phyloP scores from a whole-genome alignment of 2,113 vertebrate genomes.

The Oophaga pumilio region DNA sequence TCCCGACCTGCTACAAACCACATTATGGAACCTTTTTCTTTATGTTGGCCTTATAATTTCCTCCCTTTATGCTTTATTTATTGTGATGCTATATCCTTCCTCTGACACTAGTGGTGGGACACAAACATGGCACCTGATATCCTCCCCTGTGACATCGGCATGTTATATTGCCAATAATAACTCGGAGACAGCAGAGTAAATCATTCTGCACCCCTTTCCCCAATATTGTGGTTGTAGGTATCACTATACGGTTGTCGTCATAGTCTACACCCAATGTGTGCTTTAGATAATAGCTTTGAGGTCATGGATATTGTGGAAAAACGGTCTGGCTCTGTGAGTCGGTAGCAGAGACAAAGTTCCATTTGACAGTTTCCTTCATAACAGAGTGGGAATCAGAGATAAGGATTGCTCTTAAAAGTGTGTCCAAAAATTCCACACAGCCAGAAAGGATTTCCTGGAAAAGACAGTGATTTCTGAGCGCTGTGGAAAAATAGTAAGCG shows the following conservation, averaged over 20 bases:
- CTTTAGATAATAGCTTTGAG: conserved; percentile 25
- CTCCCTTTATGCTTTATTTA: not conserved
- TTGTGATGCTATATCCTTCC: not conserved
- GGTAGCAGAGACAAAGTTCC: conserved; percentile 24
- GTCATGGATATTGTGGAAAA: no score
- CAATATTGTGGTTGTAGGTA: not conserved
- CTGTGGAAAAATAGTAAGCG: conserved; percentile 33
- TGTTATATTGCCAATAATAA: not conserved
- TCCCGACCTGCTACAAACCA: not conserved
- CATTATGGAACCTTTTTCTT: not conserved
- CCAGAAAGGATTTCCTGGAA: conserved; percentile 51
- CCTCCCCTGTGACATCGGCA: not conserved
- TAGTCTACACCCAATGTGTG: conserved; percentile 41
- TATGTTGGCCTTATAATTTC: not conserved
- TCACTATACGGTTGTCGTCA: not conserved
- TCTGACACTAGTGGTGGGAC: not conserved
- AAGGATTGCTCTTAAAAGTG: conserved; percentile 37
- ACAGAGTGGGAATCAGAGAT: conserved; percentile 41
- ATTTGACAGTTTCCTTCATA: conserved; percentile 44
- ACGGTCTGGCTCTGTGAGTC: not conserved
- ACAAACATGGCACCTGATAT: not conserved
- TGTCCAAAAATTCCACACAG: conserved; percentile 39
- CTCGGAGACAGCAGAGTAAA: not conserved
- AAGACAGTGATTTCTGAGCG: conserved; percentile 15
- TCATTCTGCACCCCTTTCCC: not conserved